Conservation (phyloP, 1,140 invertebrate genomes). For the Drosophila guanche region DNA sequence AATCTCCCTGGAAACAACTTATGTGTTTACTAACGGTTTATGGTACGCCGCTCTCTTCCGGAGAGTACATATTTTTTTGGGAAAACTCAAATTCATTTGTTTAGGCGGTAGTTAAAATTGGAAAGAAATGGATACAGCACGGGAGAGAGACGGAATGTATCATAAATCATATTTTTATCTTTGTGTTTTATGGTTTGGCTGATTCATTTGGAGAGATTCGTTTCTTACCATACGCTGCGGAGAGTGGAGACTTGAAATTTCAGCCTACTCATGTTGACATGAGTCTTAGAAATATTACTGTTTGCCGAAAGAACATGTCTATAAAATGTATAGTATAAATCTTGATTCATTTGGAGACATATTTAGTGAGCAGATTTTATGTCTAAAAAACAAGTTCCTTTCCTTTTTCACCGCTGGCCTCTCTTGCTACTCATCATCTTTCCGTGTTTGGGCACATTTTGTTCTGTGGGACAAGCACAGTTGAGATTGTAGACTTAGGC, state of each 20-base stretch:
- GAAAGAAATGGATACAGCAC: slow-evolving; percentile 6
- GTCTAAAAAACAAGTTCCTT: no score
- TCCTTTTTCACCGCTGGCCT: no score
- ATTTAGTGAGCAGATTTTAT: no score
- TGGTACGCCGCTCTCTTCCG: slow-evolving; percentile 3
- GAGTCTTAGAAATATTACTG: no score
- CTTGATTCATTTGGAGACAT: no score
- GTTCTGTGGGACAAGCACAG: not conserved
- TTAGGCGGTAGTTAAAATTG: slow-evolving; percentile 17
- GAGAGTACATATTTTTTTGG: slow-evolving; percentile 9
- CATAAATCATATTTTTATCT: slow-evolving; percentile 22
- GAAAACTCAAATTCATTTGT: slow-evolving; percentile 36
- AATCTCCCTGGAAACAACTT: not conserved
- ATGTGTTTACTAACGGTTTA: slow-evolving; percentile 23
- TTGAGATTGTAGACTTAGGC: not conserved
- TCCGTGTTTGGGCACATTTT: not conserved
- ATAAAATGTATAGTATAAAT: no score
- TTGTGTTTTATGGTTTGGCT: slow-evolving; percentile 5
- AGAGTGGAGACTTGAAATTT: no score
- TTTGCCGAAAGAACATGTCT: no score
- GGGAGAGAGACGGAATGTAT: slow-evolving; percentile 10
- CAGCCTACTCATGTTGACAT: no score
- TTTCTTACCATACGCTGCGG: no score
- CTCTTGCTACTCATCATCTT: no score
- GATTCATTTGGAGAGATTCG: slow-evolving; percentile 11